Conservation (phyloP, 2,797 vertebrate species). For the Glossophaga mutica region DNA sequence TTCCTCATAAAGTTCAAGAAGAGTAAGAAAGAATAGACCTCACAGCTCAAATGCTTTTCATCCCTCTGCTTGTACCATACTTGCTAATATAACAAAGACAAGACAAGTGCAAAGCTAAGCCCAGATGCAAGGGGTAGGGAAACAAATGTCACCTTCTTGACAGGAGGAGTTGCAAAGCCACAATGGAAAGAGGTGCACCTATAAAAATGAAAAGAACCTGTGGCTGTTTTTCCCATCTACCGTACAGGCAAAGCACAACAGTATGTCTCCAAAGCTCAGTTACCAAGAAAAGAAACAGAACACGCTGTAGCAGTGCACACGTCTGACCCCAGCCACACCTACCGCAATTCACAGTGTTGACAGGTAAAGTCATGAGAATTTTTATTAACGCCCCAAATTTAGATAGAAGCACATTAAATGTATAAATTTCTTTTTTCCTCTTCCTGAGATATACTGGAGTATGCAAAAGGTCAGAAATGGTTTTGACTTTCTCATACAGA, state of each 20-base stretch:
- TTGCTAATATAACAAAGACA: not conserved
- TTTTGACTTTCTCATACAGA: not conserved
- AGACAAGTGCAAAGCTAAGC: not conserved
- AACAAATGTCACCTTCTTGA: not conserved
- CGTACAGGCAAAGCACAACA: not conserved
- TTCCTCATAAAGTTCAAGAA: not conserved
- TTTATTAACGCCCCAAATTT: not conserved
- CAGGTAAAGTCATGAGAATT: not conserved
- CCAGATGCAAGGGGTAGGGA: not conserved
- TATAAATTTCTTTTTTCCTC: not conserved
- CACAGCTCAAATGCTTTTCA: not conserved
- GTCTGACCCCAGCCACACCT: not conserved
- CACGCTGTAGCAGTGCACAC: not conserved
- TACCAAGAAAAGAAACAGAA: not conserved
- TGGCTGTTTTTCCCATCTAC: not conserved
- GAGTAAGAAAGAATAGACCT: not conserved
- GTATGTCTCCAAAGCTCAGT: not conserved
- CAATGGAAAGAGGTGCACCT: not conserved
- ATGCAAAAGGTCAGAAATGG: not conserved
- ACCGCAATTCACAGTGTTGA: not conserved
- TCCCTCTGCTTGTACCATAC: not conserved
- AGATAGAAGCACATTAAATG: not conserved
- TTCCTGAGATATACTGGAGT: not conserved
- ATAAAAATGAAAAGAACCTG: not conserved
- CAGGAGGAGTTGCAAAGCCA: not conserved